Evolutionary conservation across 1,140 invertebrate species (phyloP), one percentile per base, ranked within the genome.

Genomic region (Atta colombica): DNA sequence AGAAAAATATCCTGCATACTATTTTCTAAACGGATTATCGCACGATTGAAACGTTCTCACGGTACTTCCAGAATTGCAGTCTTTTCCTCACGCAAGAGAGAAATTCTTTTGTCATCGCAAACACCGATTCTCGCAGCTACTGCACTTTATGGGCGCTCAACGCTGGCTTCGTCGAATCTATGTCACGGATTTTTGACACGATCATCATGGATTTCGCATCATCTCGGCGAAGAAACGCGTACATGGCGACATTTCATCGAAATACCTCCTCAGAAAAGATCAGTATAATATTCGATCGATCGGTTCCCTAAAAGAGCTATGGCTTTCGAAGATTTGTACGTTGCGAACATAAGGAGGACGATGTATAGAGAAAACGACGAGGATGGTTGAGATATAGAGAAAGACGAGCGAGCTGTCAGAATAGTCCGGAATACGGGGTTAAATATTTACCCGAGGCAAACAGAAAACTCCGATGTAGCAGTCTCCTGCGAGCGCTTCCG

Each of bases 361-460:
- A 31, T 49, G 49, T 74, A 61, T 45, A n/a, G 60, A 28, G 12
- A 49, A 77, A 31, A 16, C 39, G 35, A 77, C 49, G 60, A 45
- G 28, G 4, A 31, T 14, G 21, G 51, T 35, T 31, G 51, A 55
- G 49, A 77, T 51, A 63, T 61, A 77, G 71, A 74, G 75, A 74
- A 85, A 74, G 74, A 85, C 53, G 77, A 72, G 82, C 31, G 55
- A 55, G 63, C 77, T 71, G 77, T 68, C 80, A 71, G 80, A 78
- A 85, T 75, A 53, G 75, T 28, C 10, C 60, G 74, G 82, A 88
- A 77, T 84, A 77, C 72, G 31, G 55, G 81, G 53, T 92, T 92
- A 93, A 93, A 93, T 93, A 93, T 94, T 94, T 93, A 90, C 89
- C 51, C 60, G 51, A 25, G 18, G 74, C 89, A 93, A 94, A 93